A percentile compares a stretch with the other conserved stretches of the same genome.
These are phyloP conservation scores for Meganola albula DNA, from an alignment of 2,888 invertebrate genomes.

Conservation along the genomic window DNA sequence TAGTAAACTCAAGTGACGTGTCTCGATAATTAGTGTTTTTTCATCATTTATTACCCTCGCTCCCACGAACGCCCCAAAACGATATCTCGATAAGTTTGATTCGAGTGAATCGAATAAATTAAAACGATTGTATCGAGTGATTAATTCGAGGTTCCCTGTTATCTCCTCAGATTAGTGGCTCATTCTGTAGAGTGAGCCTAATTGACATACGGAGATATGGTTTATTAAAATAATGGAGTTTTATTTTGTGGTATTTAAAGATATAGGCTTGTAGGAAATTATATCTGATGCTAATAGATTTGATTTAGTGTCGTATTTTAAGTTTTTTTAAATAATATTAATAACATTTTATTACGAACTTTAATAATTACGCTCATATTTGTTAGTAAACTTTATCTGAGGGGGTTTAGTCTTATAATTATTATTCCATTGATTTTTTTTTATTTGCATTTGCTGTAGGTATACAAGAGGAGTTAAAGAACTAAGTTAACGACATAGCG, in stretches of 20 bases:
- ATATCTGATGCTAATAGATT: slow-evolving; percentile 14
- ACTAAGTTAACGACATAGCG: too few relatives aligned
- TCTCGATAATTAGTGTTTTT: slow-evolving; percentile 24
- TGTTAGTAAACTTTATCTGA: too few relatives aligned
- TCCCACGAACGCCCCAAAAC: slow-evolving; percentile 32
- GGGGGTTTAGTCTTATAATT: too few relatives aligned
- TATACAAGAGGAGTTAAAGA: too few relatives aligned
- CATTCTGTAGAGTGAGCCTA: slow-evolving; percentile 56
- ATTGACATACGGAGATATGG: slow-evolving; percentile 69
- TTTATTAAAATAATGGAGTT: slow-evolving; percentile 67
- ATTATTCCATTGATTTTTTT: too few relatives aligned
- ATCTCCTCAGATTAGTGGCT: slow-evolving; percentile 65
- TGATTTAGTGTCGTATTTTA: slow-evolving; percentile 16
- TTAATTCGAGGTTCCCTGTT: slow-evolving; percentile 58
- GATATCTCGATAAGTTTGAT: slow-evolving; percentile 48
- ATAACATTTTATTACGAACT: too few relatives aligned
- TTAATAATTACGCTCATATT: too few relatives aligned
- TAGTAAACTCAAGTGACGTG: slow-evolving; percentile 26
- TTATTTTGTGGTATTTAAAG: slow-evolving; percentile 40
- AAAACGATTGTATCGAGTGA: slow-evolving; percentile 63
- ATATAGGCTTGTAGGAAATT: slow-evolving; percentile 14
- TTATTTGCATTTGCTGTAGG: too few relatives aligned
- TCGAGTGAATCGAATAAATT: slow-evolving; percentile 60
- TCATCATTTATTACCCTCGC: slow-evolving; percentile 20
- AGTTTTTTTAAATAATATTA: too few relatives aligned